Evolutionary conservation across 1,140 invertebrate species (phyloP), one percentile per base, ranked within the genome.

Genomic region (Drosophila pruinosa): DNA sequence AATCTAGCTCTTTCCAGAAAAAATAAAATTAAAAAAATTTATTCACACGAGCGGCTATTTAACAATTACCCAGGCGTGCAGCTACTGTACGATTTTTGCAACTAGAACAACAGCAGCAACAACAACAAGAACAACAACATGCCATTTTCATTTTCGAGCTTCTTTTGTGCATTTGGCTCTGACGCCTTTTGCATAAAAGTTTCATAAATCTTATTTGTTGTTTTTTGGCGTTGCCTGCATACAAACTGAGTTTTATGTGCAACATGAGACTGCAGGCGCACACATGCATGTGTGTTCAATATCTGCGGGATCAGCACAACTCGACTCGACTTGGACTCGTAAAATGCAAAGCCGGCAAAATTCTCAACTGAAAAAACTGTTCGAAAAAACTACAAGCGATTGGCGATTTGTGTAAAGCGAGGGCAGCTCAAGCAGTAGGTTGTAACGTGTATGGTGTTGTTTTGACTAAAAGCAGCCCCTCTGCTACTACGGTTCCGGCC

Each of bases 131-230:
- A 52, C 47, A 74, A 34, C 53, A 59, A 45, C 39, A 50, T 48
- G 28, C 48, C 26, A 58, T 50, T 50, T n/a, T n/a, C n/a, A n/a
- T 65, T 67, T 48, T 47, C 28, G 28, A 52, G 53, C 57, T 75
- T 54, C 61, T 77, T 56, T 52, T 63, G 62, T 41, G 58, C 68
- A 62, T 80, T 85, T 74, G 77, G 50, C 57, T n/a, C n/a, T 74
- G 78, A 78, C 81, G 82, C 70, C 82, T 86, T 86, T 81, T 75
- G 74, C 82, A 81, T 70, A 86, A 86, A 86, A 86, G 82, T 86
- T 88, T 81, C 82, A 88, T 88, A 88, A 88, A 88, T 88, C 82
- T 88, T 88, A 72, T 88, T 78, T 78, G 75, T 78, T 75, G 4
- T 75, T 78, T 71, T 76, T 82, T 68, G 71, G 26, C 47, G 63